phyloP scores from a whole-genome alignment of 1,140 invertebrate genomes.

The Lordiphosa stackelbergi region DNA sequence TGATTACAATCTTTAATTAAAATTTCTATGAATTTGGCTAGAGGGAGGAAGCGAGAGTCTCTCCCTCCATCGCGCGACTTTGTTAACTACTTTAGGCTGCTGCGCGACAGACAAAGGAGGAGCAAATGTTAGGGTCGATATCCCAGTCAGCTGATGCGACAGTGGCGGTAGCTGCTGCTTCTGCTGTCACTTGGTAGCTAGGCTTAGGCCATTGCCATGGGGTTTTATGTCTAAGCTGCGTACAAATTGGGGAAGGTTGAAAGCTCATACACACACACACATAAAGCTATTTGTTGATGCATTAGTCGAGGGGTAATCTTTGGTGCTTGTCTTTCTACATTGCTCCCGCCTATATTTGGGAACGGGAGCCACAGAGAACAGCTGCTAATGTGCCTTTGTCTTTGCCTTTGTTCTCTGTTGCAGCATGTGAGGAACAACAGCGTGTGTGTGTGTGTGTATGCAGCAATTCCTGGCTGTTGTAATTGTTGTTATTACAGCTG shows the following conservation, averaged over 20 bases:
- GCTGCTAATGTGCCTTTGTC: slow-evolving; percentile 43
- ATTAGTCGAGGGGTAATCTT: slow-evolving; percentile 37
- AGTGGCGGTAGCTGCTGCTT: background rate
- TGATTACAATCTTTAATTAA: slow-evolving; percentile 16
- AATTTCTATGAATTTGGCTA: slow-evolving; percentile 2
- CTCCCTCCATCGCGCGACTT: slow-evolving; percentile 3
- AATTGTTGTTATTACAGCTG: slow-evolving; percentile 57
- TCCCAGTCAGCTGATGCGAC: slow-evolving; percentile 7
- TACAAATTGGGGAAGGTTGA: slow-evolving; percentile 38
- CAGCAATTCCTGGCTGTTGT: slow-evolving; percentile 37
- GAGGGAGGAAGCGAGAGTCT: too few relatives aligned
- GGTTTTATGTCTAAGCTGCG: slow-evolving; percentile 41
- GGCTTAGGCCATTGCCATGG: slow-evolving; percentile 21
- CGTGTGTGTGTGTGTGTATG: slow-evolving; percentile 22
- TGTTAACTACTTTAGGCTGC: background rate
- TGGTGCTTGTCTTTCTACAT: slow-evolving; percentile 3
- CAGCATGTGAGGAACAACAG: slow-evolving; percentile 17
- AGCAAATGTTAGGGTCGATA: slow-evolving; percentile 1
- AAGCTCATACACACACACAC: slow-evolving; percentile 8
- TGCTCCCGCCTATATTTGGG: background rate
- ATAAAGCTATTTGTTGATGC: slow-evolving; percentile 33
- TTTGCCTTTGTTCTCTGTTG: slow-evolving; percentile 23
- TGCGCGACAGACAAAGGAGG: background rate
- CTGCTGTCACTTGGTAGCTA: slow-evolving; percentile 19
- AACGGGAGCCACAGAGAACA: slow-evolving; percentile 16